Evolutionary conservation across 1,140 invertebrate genomes (phyloP).

Genomic region (Tetragnatha versicolor): DNA sequence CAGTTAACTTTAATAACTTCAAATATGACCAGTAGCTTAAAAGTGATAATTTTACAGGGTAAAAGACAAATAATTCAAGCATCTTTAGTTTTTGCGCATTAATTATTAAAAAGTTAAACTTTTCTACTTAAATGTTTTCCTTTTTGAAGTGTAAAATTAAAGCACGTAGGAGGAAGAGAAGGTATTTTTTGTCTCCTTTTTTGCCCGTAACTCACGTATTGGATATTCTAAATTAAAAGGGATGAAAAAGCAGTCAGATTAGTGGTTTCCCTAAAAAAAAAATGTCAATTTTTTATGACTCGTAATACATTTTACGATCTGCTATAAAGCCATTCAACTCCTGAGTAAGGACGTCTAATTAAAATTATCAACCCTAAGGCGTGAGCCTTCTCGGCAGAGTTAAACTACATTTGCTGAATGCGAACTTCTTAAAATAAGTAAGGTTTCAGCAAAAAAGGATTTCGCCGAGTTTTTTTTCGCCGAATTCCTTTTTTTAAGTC

Average conservation of each 20-base stretch:
- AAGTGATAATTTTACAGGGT: background rate
- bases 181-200: background rate
- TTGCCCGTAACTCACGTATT: background rate
- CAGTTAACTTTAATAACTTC: background rate
- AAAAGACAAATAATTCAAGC: background rate
- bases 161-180: background rate
- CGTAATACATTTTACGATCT: slow-evolving; percentile 23
- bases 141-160: background rate
- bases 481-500: slow-evolving; percentile 7
- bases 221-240: background rate
- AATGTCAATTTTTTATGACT: slow-evolving; percentile 14
- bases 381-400: background rate
- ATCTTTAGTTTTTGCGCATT: background rate
- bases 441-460: background rate
- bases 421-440: slow-evolving; percentile 1
- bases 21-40: background rate
- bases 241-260: background rate
- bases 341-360: slow-evolving; percentile 16
- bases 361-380: slow-evolving; percentile 26
- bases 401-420: slow-evolving; percentile 10
- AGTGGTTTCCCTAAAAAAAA: slow-evolving; percentile 21
- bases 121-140: background rate
- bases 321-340: slow-evolving; percentile 6
- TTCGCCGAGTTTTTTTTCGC: background rate
- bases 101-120: background rate